phyloP scores from a whole-genome alignment of 2,888 invertebrate genomes.

The Thera britannica region DNA sequence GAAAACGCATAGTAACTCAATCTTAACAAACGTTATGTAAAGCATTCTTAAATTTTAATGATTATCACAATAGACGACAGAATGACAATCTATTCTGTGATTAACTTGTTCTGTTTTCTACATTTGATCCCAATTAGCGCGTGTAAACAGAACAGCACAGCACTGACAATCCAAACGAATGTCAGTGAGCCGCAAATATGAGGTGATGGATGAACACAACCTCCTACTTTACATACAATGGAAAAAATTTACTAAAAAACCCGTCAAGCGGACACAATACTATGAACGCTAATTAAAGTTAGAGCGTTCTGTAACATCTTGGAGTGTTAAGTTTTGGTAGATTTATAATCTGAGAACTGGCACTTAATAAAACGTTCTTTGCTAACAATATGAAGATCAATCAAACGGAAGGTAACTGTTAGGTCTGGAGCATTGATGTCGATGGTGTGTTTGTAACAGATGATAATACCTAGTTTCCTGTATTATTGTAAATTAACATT shows the following conservation, averaged over 20 bases:
- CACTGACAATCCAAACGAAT: slow-evolving; percentile 56
- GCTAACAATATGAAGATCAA: slow-evolving; percentile 4
- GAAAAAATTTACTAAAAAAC: slow-evolving; percentile 69
- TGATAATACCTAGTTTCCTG: slow-evolving; percentile 39
- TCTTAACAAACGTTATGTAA: slow-evolving; percentile 9
- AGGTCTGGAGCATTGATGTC: slow-evolving; percentile 19
- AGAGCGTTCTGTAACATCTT: slow-evolving; percentile 71
- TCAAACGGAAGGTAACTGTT: slow-evolving; percentile 12
- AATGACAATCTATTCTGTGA: slow-evolving; percentile 38
- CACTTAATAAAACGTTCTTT: slow-evolving; percentile 34
- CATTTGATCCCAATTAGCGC: slow-evolving; percentile 42
- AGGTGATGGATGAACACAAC: slow-evolving; percentile 79
- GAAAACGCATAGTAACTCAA: too few species aligned
- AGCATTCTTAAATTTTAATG: slow-evolving; percentile 33
- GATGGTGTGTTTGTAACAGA: slow-evolving; percentile 30
- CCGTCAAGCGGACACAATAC: slow-evolving; percentile 67
- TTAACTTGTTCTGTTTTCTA: slow-evolving; percentile 40
- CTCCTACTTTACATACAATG: slow-evolving; percentile 80
- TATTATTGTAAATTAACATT: slow-evolving; percentile 37
- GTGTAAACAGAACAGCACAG: slow-evolving; percentile 60
- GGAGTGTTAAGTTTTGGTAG: slow-evolving; percentile 60
- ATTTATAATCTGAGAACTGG: slow-evolving; percentile 60
- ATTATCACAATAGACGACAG: slow-evolving; percentile 39
- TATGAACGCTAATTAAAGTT: slow-evolving; percentile 80
- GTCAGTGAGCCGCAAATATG: slow-evolving; percentile 76